Evolutionary conservation across 2,888 invertebrate genomes (phyloP), one percentile per base, ranked within the genome.

Genomic region (Brenthis daphne): DNA sequence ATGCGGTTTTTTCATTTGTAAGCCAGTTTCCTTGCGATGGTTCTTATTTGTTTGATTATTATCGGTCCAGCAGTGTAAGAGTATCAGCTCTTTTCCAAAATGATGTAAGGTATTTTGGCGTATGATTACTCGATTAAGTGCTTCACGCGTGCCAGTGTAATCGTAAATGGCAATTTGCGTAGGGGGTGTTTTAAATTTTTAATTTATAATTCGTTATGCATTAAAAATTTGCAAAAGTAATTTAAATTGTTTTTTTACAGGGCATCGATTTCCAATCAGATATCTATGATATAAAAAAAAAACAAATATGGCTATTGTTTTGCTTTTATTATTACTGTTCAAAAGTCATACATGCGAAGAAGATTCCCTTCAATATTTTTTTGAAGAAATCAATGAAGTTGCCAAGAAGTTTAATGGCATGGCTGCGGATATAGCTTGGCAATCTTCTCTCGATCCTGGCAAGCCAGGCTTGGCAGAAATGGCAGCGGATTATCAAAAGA

Each of bases 391-490:
- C 3, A 91, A 93, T 72, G 73, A 80, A 53, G 80, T 87, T 3
- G 78, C 80, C 0, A 76, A 81, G 3, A 80, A 84, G 58, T 84
- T 85, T 24, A 90, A 92, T 63, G 74, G 83, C 0, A 74, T 84
- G 33, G 86, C 85, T 0, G 89, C 93, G 0, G 79, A 83, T 1
- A 79, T 93, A 54, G 80, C 89, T 0, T 94, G 94, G 94, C 79
- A 83, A 14, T 82, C 85, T 13, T 85, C 88, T 5, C 60, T 89
- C 0, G 76, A 87, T 14, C 84, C 90, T 75, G 75, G 74, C 69
- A 81, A 86, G 67, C 74, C 79, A 1, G 80, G 82, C 20, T 69
- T 88, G 5, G 73, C 80, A 1, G 67, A 64, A 3, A 82, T 76
- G 68, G 81, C 85, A 16, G 78, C 81, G 1, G 75, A 74, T 24